Percentiles rank a stretch among this genome's conserved stretches.
These are phyloP conservation scores for Sitobion miscanthi DNA, from an alignment of 1,140 invertebrate species.

Conservation along the genomic window DNA sequence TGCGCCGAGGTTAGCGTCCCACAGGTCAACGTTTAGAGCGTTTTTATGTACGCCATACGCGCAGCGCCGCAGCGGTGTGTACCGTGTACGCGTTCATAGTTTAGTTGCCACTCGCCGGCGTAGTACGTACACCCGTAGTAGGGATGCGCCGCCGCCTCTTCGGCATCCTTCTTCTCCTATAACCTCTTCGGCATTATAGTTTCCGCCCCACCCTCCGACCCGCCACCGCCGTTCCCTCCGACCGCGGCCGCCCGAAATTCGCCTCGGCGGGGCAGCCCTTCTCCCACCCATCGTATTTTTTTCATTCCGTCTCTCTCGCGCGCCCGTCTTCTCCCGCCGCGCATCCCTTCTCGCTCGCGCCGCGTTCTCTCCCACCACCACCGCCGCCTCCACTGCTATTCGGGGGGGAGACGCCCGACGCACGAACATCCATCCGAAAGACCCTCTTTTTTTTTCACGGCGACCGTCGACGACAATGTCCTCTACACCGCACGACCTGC, in stretches of 20 bases:
- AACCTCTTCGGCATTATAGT: background rate
- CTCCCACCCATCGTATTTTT: background rate
- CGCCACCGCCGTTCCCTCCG: background rate
- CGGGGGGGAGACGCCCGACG: conserved; percentile 5
- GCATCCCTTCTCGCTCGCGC: conserved; percentile 21
- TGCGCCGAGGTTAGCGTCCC: conserved; percentile 45
- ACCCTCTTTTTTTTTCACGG: conserved; percentile 48
- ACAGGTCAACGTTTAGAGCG: conserved; percentile 52
- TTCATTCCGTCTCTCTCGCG: background rate
- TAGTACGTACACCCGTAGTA: background rate
- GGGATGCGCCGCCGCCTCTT: conserved; percentile 41
- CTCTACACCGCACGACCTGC: conserved; percentile 46
- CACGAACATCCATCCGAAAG: conserved; percentile 4
- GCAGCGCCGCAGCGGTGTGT: background rate
- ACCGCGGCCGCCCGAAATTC: background rate
- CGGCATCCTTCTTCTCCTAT: background rate
- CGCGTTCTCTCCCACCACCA: background rate
- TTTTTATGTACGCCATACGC: background rate
- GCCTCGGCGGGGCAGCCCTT: background rate
- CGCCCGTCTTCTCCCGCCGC: background rate
- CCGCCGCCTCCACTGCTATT: background rate
- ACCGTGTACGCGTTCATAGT: background rate
- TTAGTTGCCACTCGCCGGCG: background rate
- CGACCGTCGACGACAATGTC: conserved; percentile 49
- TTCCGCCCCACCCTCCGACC: background rate